Base-by-base conservation (phyloP, 2,888 invertebrate genomes). In the Chrysodeixis includens region DNA sequence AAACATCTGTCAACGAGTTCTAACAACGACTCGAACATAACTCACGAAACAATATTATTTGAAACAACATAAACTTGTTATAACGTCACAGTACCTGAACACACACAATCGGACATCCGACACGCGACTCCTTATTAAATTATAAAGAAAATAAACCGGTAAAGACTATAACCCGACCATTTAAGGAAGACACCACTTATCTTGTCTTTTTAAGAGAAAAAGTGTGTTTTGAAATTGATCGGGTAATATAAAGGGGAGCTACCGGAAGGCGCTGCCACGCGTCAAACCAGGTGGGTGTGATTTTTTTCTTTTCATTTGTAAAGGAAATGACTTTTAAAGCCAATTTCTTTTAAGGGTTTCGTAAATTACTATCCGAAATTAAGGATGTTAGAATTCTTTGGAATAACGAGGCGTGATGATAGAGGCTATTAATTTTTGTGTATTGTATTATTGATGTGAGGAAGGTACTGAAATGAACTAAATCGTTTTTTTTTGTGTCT, bases 91-190 rank as follows among this genome's bases (percentile, higher is more conserved):
- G 85, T 86, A 56, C 74, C 76, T 90, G 87, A 80, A 64, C 89
- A 90, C 78, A 74, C 82, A 91, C 90, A 91, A 91, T 89, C 81
- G 85, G 81, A 86, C 85, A 86, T 87, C 90, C 87, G 90, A 90
- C 93, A 92, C 92, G 90, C 88, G 92, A 74, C 81, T 85, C 78
- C 90, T 92, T 93, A 92, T 93, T 93, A 92, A 93, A 94, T 93
- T 92, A 92, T 89, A 90, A 92, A 90, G 88, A 91, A 93, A 92
- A 91, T 84, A 91, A 87, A 89, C 90, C 86, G 86, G 88, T 88
- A 85, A 81, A 81, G 62, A 75, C 63, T 68, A 67, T 77, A 76
- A 76, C 62, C 64, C 65, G 44, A 68, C 69, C 65, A 69, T 57
- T 74, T 67, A 30, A 40, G 76, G 76, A 76, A 70, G 62, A 30